Base-by-base conservation (phyloP, 2,113 vertebrate species). In the Toxostoma redivivum region DNA sequence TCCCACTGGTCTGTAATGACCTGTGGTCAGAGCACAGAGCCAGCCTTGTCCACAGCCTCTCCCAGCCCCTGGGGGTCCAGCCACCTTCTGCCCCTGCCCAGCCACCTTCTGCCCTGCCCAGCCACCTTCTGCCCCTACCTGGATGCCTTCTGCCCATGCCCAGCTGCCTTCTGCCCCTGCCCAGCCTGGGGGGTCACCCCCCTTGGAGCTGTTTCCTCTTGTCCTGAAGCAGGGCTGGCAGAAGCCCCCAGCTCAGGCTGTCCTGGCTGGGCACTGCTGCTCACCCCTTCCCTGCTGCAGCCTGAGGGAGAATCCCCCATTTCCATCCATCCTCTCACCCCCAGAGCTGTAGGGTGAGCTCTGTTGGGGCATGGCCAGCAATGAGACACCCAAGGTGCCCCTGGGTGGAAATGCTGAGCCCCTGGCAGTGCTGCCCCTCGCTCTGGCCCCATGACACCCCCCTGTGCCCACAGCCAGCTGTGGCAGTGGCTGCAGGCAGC, bases 1-100 rank as follows among this genome's bases (percentile, higher is more conserved):
- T 96, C 90, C 83, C 90, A 86, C 77, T 74, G 74, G 45, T 83
- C 90, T 78, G 65, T 66, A 95, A 92, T 4, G 8, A 82, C 82
- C 88, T 33, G 80, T 0, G 25, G 70, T 35, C 14, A 2, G 90
- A 92, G 84, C 72, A 40, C 45, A 20, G 27, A 10, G 65, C 0
- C 1, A 35, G 60, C 44, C 70, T 33, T 16, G 2, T 65, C 27
- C 2, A 1, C 72, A 47, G 70, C 28, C 45, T 61, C n/a, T 51
- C 40, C 40, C 22, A 6, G 9, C 38, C 1, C 2, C 33, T 5
- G 27, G n/a, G 76, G 33, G 25, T 50, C 72, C 85, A 13, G 22
- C 53, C 37, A 42, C 38, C 28, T 65, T 20, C 44, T 71, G 66
- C 82, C 47, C 2, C 61, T 54, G 57, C 88, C 80, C 76, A 70